Base-by-base conservation (phyloP, 2,113 vertebrate species). In the Myotis lucifugus region DNA sequence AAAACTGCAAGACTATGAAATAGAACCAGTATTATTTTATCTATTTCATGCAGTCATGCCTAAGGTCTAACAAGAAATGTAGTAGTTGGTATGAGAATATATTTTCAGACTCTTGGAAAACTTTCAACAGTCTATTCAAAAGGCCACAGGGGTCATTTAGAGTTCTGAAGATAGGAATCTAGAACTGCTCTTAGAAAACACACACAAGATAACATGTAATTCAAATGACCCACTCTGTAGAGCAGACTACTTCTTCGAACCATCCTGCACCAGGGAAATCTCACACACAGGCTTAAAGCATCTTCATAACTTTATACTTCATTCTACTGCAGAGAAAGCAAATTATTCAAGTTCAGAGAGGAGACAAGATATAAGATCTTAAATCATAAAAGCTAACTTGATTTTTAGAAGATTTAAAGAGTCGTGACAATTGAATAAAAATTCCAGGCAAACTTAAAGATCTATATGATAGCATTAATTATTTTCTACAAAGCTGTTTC, bases 41-140 rank as follows among this genome's bases (percentile, higher is more conserved):
- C 13, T 50, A 69, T 90, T 89, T 81, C 52, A 90, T 37, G 59
- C 5, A 93, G 4, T n/a, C 77, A 73, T 61, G 42, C 29, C 15
- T 85, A 72, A 66, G 1, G 48, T 90, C 67, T 92, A 91, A 86
- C 32, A 91, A 84, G 52, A 50, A 91, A 94, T 18, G 8, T 64
- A 81, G 23, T 7, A 88, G 2, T 40, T 83, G 46, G 61, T 77
- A 3, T 93, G 21, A 92, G 18, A 84, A 72, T 61, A 2, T 69
- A 86, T 93, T 93, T 91, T 90, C 74, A 78, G 74, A 88, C 29
- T 92, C 32, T 96, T 42, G 93, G 40, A 94, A 96, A 95, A 95
- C 48, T 89, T 94, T 85, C 73, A 93, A 85, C 15, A 90, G 34
- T 93, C n/a, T 85, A 90, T 74, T 90, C 37, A 86, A 90, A 2